Conservation (phyloP, 2,888 invertebrate species). For the Sarcophaga variegata region DNA sequence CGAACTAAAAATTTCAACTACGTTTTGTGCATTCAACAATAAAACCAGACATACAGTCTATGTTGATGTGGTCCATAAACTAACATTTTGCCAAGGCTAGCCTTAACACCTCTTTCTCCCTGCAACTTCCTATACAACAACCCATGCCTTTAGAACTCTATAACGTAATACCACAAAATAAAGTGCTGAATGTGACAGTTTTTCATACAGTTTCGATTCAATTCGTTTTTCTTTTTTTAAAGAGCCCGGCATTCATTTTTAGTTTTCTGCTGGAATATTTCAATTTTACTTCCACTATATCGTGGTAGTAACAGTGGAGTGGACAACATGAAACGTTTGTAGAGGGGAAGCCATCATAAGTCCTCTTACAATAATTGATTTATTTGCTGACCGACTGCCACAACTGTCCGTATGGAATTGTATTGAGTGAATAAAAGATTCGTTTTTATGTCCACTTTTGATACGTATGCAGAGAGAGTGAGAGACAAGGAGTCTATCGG, state of each 20-base stretch:
- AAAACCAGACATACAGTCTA: constrained; percentile 45
- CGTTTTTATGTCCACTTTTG: constrained; percentile 21
- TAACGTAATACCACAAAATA: constrained; percentile 28
- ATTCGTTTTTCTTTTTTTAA: not conserved
- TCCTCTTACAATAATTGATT: constrained; percentile 71
- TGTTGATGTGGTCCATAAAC: constrained; percentile 9
- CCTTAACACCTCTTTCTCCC: not conserved
- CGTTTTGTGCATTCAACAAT: constrained; percentile 44
- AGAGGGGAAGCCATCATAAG: constrained; percentile 52
- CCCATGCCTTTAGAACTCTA: not conserved
- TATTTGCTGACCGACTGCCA: constrained; percentile 65
- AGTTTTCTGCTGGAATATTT: constrained; percentile 1
- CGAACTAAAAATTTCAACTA: constrained; percentile 21
- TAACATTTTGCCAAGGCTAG: not conserved
- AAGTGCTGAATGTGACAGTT: constrained; percentile 70
- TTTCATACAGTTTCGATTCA: constrained; percentile 34
- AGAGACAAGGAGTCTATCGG: not conserved
- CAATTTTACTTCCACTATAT: constrained; percentile 18
- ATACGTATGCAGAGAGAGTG: not conserved
- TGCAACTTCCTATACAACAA: not conserved
- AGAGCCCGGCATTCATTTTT: not conserved
- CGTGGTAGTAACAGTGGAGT: not conserved
- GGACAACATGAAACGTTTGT: not conserved
- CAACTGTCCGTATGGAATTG: constrained; percentile 47
- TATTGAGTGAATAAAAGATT: constrained; percentile 57